Evolutionary conservation across 1,140 invertebrate species (phyloP).

Genomic region (Lepidurus packardi): DNA sequence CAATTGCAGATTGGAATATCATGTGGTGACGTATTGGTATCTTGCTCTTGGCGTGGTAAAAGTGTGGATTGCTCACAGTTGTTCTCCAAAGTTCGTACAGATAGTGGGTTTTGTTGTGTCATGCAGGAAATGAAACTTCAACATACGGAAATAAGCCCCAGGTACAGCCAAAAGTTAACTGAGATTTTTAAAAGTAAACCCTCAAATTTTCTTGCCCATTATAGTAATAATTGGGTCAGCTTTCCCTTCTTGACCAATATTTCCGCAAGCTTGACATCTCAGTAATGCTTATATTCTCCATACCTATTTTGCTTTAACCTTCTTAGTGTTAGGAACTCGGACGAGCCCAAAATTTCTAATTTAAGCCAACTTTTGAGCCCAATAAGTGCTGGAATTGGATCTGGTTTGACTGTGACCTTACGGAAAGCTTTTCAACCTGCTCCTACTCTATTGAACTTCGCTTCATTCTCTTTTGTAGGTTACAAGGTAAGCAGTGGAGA

Average conservation of each 20-base stretch:
- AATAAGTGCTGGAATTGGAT: not conserved
- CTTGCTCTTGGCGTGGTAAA: slow-evolving; percentile 60
- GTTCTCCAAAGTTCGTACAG: slow-evolving; percentile 52
- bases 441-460: not conserved
- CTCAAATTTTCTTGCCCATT: not conserved
- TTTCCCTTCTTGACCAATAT: not conserved
- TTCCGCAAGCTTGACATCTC: not conserved
- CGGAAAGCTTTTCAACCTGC: not conserved
- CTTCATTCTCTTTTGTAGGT: not conserved
- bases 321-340: not conserved
- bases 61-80: slow-evolving; percentile 52
- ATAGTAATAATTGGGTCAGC: not conserved
- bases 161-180: not conserved
- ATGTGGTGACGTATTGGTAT: slow-evolving; percentile 35
- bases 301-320: not conserved
- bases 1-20: slow-evolving; percentile 18
- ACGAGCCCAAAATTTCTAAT: not conserved
- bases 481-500: not conserved
- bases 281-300: not conserved
- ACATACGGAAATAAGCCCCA: not conserved
- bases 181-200: not conserved
- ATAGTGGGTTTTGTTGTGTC: slow-evolving; percentile 45
- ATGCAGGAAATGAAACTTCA: not conserved
- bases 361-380: not conserved
- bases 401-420: not conserved